phyloP scores from a whole-genome alignment of 2,797 vertebrate genomes.

The Sciurus carolinensis region DNA sequence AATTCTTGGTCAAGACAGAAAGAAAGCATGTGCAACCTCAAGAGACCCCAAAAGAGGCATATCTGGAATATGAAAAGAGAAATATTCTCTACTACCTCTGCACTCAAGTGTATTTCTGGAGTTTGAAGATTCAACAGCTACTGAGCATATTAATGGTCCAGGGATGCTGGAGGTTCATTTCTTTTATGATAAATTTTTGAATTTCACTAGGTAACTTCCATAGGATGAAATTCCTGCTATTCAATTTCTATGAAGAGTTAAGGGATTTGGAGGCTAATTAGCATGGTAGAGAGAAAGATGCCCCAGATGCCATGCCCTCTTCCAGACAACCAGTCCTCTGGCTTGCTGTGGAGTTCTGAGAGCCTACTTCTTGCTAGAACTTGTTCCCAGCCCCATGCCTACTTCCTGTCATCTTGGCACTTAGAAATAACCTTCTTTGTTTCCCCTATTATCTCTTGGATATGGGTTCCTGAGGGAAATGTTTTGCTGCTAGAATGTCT shows the following conservation, averaged over 20 bases:
- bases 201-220: conserved; percentile 22
- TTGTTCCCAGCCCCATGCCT: neutral
- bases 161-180: neutral
- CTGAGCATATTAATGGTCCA: neutral
- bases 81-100: neutral
- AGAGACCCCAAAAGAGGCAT: neutral
- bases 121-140: conserved; percentile 22
- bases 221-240: neutral
- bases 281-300: neutral
- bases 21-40: conserved; percentile 3
- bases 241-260: conserved; percentile 8
- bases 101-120: neutral
- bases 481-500: conserved; percentile 61
- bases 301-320: neutral
- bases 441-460: conserved; percentile 15
- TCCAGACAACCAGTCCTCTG: neutral
- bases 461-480: neutral
- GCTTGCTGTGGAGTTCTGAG: neutral
- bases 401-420: neutral
- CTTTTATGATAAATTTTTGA: conserved; percentile 54
- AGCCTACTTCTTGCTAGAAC: neutral
- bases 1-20: neutral
- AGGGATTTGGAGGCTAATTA: conserved; percentile 12
- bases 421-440: conserved; percentile 4
- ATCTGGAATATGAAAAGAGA: conserved; percentile 30